Percentiles rank a stretch among this genome's conserved stretches.
Evolutionary conservation across 2,888 invertebrate genomes (phyloP).

Genomic region (Spisula subtruncata): DNA sequence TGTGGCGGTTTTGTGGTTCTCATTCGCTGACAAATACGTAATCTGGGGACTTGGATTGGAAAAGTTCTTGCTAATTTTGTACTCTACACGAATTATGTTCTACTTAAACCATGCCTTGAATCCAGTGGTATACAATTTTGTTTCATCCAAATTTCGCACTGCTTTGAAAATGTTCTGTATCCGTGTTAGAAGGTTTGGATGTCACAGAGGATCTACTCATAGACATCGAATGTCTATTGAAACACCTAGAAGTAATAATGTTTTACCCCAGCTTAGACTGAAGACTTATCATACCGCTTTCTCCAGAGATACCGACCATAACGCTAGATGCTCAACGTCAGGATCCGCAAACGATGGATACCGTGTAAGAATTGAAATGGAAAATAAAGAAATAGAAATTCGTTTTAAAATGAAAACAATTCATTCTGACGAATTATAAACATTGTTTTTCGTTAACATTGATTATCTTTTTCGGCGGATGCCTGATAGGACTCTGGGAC

Average conservation of each 20-base stretch:
- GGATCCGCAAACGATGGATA: background rate
- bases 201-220: background rate
- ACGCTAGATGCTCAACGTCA: background rate
- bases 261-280: background rate
- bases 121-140: slow-evolving; percentile 78
- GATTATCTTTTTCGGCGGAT: no score
- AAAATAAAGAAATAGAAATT: slow-evolving; percentile 15
- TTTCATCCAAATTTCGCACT: slow-evolving; percentile 67
- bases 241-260: slow-evolving; percentile 1
- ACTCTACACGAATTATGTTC: slow-evolving; percentile 73
- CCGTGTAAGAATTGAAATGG: slow-evolving; percentile 17
- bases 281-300: background rate
- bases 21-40: slow-evolving; percentile 64
- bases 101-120: slow-evolving; percentile 84
- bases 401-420: slow-evolving; percentile 30
- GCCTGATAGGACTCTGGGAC: no score
- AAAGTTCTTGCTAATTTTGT: slow-evolving; percentile 70
- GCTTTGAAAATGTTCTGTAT: slow-evolving; percentile 34
- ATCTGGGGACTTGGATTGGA: slow-evolving; percentile 73
- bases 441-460: no score
- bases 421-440: background rate
- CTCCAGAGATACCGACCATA: background rate
- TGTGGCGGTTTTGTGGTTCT: slow-evolving; percentile 74
- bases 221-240: background rate
- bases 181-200: background rate